Evolutionary conservation across 2,888 invertebrate genomes (phyloP).

Genomic region (Nomada fucata): DNA sequence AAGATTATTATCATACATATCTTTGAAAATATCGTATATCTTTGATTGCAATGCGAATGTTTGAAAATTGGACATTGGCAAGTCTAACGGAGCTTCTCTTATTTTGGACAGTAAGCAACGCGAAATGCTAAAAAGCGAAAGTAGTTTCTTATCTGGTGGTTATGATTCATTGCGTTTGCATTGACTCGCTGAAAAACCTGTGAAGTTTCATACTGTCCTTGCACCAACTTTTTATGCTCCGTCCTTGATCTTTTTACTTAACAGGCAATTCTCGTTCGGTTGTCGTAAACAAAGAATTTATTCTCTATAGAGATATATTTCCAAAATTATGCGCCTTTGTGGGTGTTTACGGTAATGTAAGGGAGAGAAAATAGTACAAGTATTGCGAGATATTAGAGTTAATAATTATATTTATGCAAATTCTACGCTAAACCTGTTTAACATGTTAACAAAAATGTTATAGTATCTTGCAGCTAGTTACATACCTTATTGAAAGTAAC

Average conservation of each 20-base stretch:
- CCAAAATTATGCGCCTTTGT: no score
- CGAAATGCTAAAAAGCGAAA: constrained; percentile 37
- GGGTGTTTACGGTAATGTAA: no score
- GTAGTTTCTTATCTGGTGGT: constrained; percentile 31
- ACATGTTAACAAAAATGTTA: no score
- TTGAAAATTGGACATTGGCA: not conserved
- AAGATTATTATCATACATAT: no score
- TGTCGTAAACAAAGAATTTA: not conserved
- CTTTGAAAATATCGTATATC: no score
- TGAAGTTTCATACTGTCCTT: constrained; percentile 58
- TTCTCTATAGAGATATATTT: not conserved
- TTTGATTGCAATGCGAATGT: no score
- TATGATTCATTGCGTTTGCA: constrained; percentile 57
- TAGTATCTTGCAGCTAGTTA: no score
- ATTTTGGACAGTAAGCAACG: not conserved
- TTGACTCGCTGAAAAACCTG: constrained; percentile 37
- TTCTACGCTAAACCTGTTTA: no score
- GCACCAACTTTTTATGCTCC: constrained; percentile 39
- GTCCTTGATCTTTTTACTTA: constrained; percentile 59
- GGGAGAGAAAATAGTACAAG: no score
- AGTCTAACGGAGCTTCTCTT: not conserved
- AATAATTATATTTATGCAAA: no score
- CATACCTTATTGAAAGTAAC: no score
- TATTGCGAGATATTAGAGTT: no score
- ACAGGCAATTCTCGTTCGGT: constrained; percentile 1